phyloP scores from a whole-genome alignment of 1,140 invertebrate genomes.

The Eurytemora carolleeae region DNA sequence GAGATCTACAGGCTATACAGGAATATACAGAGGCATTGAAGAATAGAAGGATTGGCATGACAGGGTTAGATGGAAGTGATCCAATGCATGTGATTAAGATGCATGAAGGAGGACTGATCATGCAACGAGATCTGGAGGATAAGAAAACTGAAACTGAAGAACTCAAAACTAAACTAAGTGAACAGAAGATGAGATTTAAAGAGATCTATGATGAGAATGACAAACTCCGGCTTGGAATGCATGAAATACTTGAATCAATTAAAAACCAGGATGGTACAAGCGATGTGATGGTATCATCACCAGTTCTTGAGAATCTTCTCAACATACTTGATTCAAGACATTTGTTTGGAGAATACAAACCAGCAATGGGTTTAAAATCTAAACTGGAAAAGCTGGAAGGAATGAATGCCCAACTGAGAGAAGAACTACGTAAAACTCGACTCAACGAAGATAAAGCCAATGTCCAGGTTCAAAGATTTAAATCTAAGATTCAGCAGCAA shows the following conservation, averaged over 20 bases:
- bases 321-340: constrained; percentile 6
- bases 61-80: not conserved
- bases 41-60: not conserved
- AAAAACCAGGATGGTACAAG: constrained; percentile 9
- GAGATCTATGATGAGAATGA: constrained; percentile 9
- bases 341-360: constrained; percentile 8
- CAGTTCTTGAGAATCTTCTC: constrained; percentile 2
- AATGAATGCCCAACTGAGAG: constrained; percentile 1
- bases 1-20: constrained; percentile 6
- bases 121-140: not conserved
- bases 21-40: constrained; percentile 8
- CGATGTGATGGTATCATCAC: constrained; percentile 4
- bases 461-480: constrained; percentile 5
- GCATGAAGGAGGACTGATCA: not conserved
- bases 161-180: not conserved
- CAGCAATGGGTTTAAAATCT: constrained; percentile 6
- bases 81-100: not conserved
- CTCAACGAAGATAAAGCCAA: not conserved
- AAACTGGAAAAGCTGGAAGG: constrained; percentile 7
- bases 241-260: constrained; percentile 11
- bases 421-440: constrained; percentile 3
- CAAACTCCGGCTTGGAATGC: constrained; percentile 8
- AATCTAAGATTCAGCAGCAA: not conserved
- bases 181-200: not conserved
- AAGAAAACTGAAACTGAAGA: not conserved